Base-by-base conservation (phyloP, 2,888 invertebrate genomes). In the Hanleya hanleyi region DNA sequence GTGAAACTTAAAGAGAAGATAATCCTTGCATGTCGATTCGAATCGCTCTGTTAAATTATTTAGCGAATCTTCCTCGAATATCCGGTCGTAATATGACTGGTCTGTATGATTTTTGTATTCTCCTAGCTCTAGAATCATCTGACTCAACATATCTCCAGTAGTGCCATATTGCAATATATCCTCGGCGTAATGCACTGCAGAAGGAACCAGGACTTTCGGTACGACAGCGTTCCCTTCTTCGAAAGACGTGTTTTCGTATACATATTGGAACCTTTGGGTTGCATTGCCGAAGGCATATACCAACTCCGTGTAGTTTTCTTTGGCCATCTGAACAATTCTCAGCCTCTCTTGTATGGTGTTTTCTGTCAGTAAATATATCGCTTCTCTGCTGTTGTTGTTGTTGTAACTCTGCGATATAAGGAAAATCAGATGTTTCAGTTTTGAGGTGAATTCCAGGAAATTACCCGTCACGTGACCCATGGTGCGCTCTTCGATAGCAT, bases 401-500 rank as follows among this genome's bases (percentile, higher is more conserved):
- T 18, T 12, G n/a, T n/a, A n/a, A 15, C 57, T 57, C 32, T 57
- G 22, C 22, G 57, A 22, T 26, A 57, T 15, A 18, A 57, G 22
- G 1, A 15, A 15, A 57, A 57, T 57, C 15, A 15, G 32, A 32
- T 57, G 22, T 4, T 3, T 26, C 29, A 57, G 4, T 26, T 29
- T 57, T 29, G 32, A 29, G 29, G 57, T 29, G 26, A 57, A 57
- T 26, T 57, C 57, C 12, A 57, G 29, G 26, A 57, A 57, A 26
- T 57, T 57, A 29, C 57, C 57, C 2, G 29, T 32, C 22, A 57
- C 57, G 29, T 57, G 57, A 29, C 57, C 57, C 57, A 85, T 71
- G 7, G 82, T 83, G 64, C 84, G 72, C 67, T 85, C 86, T 50
- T 86, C 85, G 84, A 85, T 85, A 0, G 85, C 85, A 33, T 85